phyloP scores from a whole-genome alignment of 2,797 vertebrate species.

The Chelon labrosus region DNA sequence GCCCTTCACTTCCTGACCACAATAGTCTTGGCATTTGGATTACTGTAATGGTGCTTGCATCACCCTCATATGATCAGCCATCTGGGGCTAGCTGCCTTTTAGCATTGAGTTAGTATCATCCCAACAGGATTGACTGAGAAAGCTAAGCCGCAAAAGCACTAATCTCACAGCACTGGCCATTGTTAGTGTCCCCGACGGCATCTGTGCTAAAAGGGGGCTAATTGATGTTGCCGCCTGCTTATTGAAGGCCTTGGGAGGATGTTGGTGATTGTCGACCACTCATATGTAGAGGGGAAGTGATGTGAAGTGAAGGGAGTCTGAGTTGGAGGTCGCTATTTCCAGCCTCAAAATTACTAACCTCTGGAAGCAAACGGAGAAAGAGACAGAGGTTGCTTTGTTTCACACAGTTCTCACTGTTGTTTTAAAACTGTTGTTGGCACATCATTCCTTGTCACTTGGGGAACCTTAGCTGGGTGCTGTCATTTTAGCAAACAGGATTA shows the following conservation, averaged over 20 bases:
- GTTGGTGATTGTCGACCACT: slow-evolving; percentile 30
- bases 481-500: too few species aligned
- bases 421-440: too few species aligned
- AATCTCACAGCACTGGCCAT: slow-evolving; percentile 61
- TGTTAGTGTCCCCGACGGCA: slow-evolving; percentile 59
- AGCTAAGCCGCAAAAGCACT: slow-evolving; percentile 65
- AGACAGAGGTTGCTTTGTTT: neutral
- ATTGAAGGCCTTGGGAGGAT: slow-evolving; percentile 49
- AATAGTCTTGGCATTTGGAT: slow-evolving; percentile 68
- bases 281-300: slow-evolving; percentile 12
- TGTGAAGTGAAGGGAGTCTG: slow-evolving; percentile 19
- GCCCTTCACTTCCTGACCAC: slow-evolving; percentile 52
- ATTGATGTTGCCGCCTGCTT: slow-evolving; percentile 80
- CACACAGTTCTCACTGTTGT: neutral
- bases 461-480: too few species aligned
- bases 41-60: slow-evolving; percentile 68
- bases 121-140: slow-evolving; percentile 49
- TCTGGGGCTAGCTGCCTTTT: slow-evolving; percentile 63
- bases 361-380: neutral
- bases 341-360: slow-evolving; percentile 8
- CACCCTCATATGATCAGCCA: slow-evolving; percentile 66
- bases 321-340: slow-evolving; percentile 6
- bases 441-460: too few species aligned
- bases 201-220: slow-evolving; percentile 70
- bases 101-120: slow-evolving; percentile 48